A percentile compares a stretch with the other conserved stretches of the same genome.
Conservation (phyloP, 30 jellyfish, hydroid and myxozoan species). For the Hydra vulgaris region DNA sequence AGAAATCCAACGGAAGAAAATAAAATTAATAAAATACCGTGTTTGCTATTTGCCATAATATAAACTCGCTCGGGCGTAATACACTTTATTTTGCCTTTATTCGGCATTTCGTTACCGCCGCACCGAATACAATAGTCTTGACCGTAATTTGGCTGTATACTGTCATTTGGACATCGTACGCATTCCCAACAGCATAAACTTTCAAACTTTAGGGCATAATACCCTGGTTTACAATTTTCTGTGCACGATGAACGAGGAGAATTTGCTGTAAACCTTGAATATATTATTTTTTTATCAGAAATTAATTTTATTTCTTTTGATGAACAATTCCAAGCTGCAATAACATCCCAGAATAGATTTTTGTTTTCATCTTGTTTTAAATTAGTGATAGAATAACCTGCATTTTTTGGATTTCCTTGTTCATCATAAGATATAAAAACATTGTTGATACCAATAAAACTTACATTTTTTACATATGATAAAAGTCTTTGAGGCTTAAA, state of each 20-base stretch:
- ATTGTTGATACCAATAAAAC: slow-evolving; percentile 61
- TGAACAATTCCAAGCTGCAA: slow-evolving; percentile 71
- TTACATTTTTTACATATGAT: slow-evolving; percentile 37
- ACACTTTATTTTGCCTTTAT: slow-evolving; percentile 51
- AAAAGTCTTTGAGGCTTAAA: slow-evolving; percentile 31
- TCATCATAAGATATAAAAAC: slow-evolving; percentile 44
- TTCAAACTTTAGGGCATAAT: slow-evolving; percentile 43
- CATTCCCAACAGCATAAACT: slow-evolving; percentile 95
- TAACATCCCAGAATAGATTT: slow-evolving; percentile 12
- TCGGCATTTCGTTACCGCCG: slow-evolving; percentile 40
- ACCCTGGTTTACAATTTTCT: slow-evolving; percentile 72
- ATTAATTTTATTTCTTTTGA: slow-evolving; percentile 25
- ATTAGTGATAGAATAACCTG: slow-evolving; percentile 87
- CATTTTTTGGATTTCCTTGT: slow-evolving; percentile 86
- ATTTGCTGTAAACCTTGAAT: slow-evolving; percentile 40
- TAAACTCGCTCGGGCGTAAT: slow-evolving; percentile 37
- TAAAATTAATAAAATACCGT: slow-evolving; percentile 34
- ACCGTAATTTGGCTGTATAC: slow-evolving; percentile 55
- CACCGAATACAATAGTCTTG: slow-evolving; percentile 41
- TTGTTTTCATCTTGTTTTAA: slow-evolving; percentile 31
- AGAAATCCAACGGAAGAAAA: slow-evolving; percentile 27
- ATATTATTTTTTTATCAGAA: neutral
- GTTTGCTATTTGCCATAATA: slow-evolving; percentile 2
- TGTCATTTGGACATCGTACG: slow-evolving; percentile 55
- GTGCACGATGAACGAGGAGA: slow-evolving; percentile 85